Evolutionary conservation across 2,113 vertebrate genomes (phyloP), one percentile per base, ranked within the genome.

Genomic region (Phalacrocorax brasilianus): DNA sequence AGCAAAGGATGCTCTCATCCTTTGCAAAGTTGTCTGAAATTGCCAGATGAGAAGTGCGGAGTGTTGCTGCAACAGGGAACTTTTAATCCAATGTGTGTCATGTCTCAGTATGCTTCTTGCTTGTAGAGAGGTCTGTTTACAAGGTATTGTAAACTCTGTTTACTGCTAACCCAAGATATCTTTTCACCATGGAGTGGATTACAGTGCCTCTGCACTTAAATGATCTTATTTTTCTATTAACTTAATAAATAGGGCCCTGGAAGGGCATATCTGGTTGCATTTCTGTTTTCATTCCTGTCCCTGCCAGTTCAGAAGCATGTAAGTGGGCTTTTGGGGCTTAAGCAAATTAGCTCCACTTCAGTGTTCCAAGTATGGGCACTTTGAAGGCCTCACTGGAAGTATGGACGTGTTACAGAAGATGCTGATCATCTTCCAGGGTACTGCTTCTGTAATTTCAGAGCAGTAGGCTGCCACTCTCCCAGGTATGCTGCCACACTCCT

Each of bases 141-240:
- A 94, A 91, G 53, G 38, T 38, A 9, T 80, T 95, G 80, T 85
- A 91, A 89, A 92, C 89, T 82, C 75, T 88, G 75, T 91, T 95
- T 76, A 90, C 95, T 77, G 85, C 77, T 96, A 82, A 96, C 66
- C 59, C 74, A 68, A 93, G 81, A 19, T 77, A 67, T 19, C 85
- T 95, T 70, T 91, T 95, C 71, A 93, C 88, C 56, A 44, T 3
- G 1, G 81, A 82, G 91, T 55, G 6, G 74, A 74, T 96, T 89
- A 91, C 88, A 78, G 93, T 95, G 88, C 96, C 83, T 94, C 75
- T 95, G 88, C 93, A 95, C 80, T 91, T 92, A 97, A 92, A 96
- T 95, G n/a, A 96, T 97, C 91, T 96, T 97, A 97, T 97, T 97
- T 97, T 97, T 97, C 52, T 97, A 97, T 90, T 88, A 92, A 95